A percentile compares a stretch with the other conserved stretches of the same genome.
Conservation (phyloP, 2,797 vertebrate species). For the Lacerta bilineata region DNA sequence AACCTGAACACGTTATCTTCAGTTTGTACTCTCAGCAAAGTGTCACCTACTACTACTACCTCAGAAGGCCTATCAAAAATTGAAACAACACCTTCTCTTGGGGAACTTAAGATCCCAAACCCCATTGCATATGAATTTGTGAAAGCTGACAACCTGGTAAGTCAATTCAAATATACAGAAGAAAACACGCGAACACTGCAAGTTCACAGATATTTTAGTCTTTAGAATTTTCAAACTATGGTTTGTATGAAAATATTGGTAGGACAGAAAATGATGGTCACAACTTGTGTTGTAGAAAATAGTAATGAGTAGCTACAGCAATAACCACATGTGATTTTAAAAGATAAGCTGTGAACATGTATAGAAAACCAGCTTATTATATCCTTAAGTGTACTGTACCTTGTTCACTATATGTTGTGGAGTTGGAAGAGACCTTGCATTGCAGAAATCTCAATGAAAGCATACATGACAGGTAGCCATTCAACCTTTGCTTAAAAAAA, state of each 20-base stretch:
- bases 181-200: background rate
- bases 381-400: no score
- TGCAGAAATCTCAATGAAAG: no score
- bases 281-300: background rate
- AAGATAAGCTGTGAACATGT: background rate
- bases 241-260: background rate
- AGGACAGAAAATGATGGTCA: no score
- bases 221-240: background rate
- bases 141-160: background rate
- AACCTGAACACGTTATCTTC: background rate
- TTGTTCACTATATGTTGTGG: no score
- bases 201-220: background rate
- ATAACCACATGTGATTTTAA: background rate
- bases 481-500: no score
- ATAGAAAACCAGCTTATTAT: background rate
- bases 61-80: background rate
- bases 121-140: background rate
- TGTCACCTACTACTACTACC: background rate
- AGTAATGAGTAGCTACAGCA: background rate
- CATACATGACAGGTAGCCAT: no score
- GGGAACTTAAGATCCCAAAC: background rate
- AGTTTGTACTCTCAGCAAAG: background rate
- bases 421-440: no score
- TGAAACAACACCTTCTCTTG: background rate
- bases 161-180: background rate